phyloP scores from a whole-genome alignment of 2,797 vertebrate species.

The Tamandua tetradactyla region DNA sequence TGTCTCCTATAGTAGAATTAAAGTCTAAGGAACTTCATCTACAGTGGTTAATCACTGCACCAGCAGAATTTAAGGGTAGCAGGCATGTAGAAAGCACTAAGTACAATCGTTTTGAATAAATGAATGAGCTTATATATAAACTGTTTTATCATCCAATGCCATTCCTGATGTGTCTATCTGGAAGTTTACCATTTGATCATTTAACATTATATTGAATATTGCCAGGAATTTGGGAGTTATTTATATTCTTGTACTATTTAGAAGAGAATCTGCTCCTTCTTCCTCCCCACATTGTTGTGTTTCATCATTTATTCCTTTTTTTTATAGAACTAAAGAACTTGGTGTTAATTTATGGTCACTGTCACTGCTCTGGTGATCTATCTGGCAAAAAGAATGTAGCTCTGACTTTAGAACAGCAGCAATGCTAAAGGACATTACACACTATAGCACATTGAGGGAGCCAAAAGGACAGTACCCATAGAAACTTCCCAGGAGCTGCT shows the following conservation, averaged over 20 bases:
- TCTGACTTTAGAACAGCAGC: not conserved
- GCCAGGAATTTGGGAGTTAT: not conserved
- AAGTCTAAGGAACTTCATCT: not conserved
- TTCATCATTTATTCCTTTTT: not conserved
- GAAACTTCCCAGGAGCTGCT: not conserved
- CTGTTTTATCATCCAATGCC: not conserved
- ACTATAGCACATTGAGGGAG: not conserved
- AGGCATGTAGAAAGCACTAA: not conserved
- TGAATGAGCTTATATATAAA: not conserved
- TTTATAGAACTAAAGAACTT: not conserved
- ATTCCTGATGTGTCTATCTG: not conserved
- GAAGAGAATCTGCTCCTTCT: not conserved
- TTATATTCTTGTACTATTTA: not conserved
- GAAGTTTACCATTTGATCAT: not conserved
- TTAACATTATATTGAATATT: not conserved
- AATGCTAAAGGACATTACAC: not conserved
- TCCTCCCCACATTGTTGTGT: not conserved
- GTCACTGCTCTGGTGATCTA: not conserved
- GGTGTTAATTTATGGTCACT: not conserved
- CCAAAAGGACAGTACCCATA: not conserved
- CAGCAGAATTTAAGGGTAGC: not conserved
- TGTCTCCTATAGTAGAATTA: not conserved
- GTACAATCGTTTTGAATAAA: not conserved
- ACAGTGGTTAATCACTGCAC: not conserved
- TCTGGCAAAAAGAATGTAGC: not conserved